Evolutionary conservation across 2,888 invertebrate species (phyloP), one percentile per base, ranked within the genome.

Genomic region (Nowickia ferox): DNA sequence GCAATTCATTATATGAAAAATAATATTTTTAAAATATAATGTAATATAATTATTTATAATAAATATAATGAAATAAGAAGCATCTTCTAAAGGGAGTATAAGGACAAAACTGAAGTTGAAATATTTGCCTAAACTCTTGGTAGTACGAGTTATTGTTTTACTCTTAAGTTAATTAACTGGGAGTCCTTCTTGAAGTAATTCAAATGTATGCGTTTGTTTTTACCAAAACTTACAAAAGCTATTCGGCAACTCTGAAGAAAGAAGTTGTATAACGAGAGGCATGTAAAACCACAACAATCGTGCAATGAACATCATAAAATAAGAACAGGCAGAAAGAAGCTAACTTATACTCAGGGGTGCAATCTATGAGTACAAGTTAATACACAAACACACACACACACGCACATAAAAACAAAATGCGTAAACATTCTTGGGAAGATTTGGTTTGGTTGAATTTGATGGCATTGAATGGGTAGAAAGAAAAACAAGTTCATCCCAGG

Each of bases 321-420:
- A 55, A 48, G 59, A 17, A 69, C 5, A 69, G 44, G 44, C 53
- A 6, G 30, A 30, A 30, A 30, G 30, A 6, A 30, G 30, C 22
- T 57, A 55, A 65, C 55, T 79, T 79, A 44, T 61, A 75, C 81
- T 53, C 79, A 42, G 48, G 84, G 74, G 84, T 71, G 57, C 79
- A 79, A 79, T 75, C 53, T 48, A 40, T 30, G 53, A 17, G 59
- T 48, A 40, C 30, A 53, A 22, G 59, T 40, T 11, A 59, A 40
- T 42, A 57, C 8, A 48, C 65, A 57, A 11, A 57, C 38, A 72
- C 46, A 57, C 61, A 68, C 74, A 51, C 30, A 30, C 30, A 30
- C 30, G 30, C 30, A 30, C 6, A 30, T 30, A 30, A 11, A 57
- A 46, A 72, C 46, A 11, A 84, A 84, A 69, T 79, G 78, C 84